A percentile compares a stretch with the other conserved stretches of the same genome.
These are phyloP conservation scores for Bryconaethiops microstoma DNA, from an alignment of 2,797 vertebrate species.

Conservation along the genomic window DNA sequence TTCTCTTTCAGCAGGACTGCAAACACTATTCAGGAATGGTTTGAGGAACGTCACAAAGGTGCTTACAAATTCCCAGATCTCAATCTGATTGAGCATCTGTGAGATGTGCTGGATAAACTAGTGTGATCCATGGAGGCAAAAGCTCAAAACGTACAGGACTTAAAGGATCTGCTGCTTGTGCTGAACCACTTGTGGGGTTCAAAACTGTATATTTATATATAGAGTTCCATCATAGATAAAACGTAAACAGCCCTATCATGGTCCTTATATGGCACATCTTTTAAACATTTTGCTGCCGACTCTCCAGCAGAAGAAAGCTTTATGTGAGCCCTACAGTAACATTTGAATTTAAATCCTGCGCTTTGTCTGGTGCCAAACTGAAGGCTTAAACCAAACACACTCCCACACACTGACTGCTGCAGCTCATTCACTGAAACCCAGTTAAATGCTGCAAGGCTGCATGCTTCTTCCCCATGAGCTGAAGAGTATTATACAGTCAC, in stretches of 20 bases:
- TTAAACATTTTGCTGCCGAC: constrained; percentile 3
- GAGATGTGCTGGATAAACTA: no score
- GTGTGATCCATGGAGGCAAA: no score
- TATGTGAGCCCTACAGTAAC: constrained; percentile 25
- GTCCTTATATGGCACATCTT: neutral
- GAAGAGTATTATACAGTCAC: constrained; percentile 7
- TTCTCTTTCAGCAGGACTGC: no score
- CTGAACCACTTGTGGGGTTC: no score
- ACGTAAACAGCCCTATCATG: neutral
- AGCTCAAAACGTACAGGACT: no score
- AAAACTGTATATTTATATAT: no score
- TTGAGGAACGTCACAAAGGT: no score
- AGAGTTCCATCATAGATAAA: neutral
- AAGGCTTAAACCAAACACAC: constrained; percentile 48
- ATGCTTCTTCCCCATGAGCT: neutral
- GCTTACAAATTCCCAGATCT: no score
- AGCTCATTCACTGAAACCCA: constrained; percentile 9
- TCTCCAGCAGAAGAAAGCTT: neutral
- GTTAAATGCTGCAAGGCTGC: neutral
- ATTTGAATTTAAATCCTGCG: constrained; percentile 51
- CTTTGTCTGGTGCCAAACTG: constrained; percentile 45
- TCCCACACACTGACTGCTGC: constrained; percentile 37
- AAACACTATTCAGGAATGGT: no score
- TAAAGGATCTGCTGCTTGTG: no score
- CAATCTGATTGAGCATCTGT: no score